phyloP scores from a whole-genome alignment of 2,888 invertebrate genomes.

The Pseudoips prasinana region DNA sequence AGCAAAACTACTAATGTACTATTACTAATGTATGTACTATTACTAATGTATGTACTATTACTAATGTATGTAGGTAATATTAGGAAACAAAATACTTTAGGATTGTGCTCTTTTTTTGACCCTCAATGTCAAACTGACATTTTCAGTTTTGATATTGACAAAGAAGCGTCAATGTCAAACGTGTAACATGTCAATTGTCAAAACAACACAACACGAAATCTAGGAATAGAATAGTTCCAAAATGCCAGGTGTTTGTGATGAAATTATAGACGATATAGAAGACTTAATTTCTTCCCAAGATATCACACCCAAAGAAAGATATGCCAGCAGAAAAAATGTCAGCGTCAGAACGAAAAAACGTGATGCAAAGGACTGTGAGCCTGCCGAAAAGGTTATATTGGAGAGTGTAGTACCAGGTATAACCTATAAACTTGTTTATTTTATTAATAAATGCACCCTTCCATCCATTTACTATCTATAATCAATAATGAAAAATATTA shows the following conservation, averaged over 20 bases:
- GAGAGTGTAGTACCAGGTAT: slow-evolving; percentile 83
- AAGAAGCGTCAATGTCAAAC: no score
- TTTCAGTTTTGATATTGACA: no score
- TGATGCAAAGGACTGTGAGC: slow-evolving; percentile 45
- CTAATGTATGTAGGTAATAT: no score
- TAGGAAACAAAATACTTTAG: no score
- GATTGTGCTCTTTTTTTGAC: no score
- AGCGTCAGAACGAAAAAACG: slow-evolving; percentile 84
- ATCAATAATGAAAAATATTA: no score
- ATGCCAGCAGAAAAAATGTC: slow-evolving; percentile 86
- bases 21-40: no score
- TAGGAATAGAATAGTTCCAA: slow-evolving; percentile 34
- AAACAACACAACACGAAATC: slow-evolving; percentile 19
- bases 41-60: no score
- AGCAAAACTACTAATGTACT: no score
- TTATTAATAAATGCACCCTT: no score
- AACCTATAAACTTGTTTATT: slow-evolving; percentile 46
- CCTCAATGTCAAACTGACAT: no score
- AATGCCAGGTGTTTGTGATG: slow-evolving; percentile 83
- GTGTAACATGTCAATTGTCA: slow-evolving; percentile 15
- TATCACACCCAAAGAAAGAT: slow-evolving; percentile 89
- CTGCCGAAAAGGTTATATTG: slow-evolving; percentile 71
- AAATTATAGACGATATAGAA: slow-evolving; percentile 91
- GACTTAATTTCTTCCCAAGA: slow-evolving; percentile 91
- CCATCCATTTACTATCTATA: no score